phyloP scores from a whole-genome alignment of 1,140 invertebrate genomes.

The Schlechtendalia chinensis region DNA sequence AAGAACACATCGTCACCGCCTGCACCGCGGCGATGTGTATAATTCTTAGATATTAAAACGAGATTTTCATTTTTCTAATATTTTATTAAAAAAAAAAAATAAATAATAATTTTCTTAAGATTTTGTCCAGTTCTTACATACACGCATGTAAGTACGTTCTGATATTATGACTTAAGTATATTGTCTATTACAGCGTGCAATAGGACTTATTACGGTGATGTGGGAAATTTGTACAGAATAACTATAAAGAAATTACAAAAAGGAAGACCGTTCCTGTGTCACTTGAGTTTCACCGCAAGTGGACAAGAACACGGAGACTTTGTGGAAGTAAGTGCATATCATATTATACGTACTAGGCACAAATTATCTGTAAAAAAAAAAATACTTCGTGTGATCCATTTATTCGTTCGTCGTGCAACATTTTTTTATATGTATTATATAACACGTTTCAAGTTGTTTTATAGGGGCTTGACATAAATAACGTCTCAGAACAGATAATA shows the following conservation, averaged over 20 bases:
- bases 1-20: too few relatives aligned
- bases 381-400: not conserved
- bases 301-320: conserved; percentile 80
- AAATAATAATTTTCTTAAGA: too few relatives aligned
- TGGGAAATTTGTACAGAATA: conserved; percentile 76
- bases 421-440: not conserved
- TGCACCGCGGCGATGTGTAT: too few relatives aligned
- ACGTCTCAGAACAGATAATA: too few relatives aligned
- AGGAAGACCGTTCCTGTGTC: conserved; percentile 78
- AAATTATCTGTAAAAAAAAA: not conserved
- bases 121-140: too few relatives aligned
- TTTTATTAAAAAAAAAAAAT: too few relatives aligned
- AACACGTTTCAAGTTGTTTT: not conserved
- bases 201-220: conserved; percentile 83
- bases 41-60: too few relatives aligned
- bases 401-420: not conserved
- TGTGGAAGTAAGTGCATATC: conserved; percentile 65
- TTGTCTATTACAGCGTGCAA: conserved; percentile 69
- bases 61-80: too few relatives aligned
- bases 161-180: not conserved
- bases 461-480: not conserved
- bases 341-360: not conserved
- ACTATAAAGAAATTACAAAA: conserved; percentile 67
- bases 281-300: conserved; percentile 83
- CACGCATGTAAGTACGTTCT: too few relatives aligned